Percentiles rank a stretch among this genome's conserved stretches.
Evolutionary conservation across 2,797 vertebrate species (phyloP).

Genomic region (Schizopygopsis malacanthus): DNA sequence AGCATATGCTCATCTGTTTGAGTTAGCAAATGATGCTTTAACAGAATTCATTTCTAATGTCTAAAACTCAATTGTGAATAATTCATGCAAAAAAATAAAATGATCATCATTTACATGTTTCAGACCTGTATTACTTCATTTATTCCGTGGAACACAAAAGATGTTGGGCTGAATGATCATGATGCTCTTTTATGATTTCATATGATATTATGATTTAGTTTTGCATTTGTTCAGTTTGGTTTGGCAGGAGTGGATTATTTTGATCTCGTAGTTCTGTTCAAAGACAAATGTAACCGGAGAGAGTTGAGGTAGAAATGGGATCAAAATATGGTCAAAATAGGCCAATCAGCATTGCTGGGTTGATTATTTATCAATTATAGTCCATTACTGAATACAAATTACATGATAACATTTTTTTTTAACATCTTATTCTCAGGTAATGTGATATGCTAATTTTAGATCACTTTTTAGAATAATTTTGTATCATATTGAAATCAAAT

Average conservation of each 20-base stretch:
- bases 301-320: not conserved
- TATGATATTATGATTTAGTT: too few relatives aligned
- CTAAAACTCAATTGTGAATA: not conserved
- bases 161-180: not conserved
- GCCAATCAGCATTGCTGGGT: not conserved
- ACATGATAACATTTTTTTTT: too few relatives aligned
- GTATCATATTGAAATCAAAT: too few relatives aligned
- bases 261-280: not conserved
- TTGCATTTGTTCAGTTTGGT: too few relatives aligned
- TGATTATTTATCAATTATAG: not conserved
- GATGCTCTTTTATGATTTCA: not conserved
- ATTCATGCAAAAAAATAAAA: not conserved
- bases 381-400: not conserved
- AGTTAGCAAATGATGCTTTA: slow-evolving; percentile 8
- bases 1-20: slow-evolving; percentile 1
- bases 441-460: too few relatives aligned
- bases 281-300: too few relatives aligned
- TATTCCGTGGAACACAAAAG: not conserved
- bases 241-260: not conserved
- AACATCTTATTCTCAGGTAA: too few relatives aligned
- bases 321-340: not conserved
- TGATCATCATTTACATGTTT: not conserved
- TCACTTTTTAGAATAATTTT: too few relatives aligned
- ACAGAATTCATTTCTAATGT: not conserved
- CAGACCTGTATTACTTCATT: not conserved